phyloP scores from a whole-genome alignment of 2,113 vertebrate species.

The Zootoca vivipara region DNA sequence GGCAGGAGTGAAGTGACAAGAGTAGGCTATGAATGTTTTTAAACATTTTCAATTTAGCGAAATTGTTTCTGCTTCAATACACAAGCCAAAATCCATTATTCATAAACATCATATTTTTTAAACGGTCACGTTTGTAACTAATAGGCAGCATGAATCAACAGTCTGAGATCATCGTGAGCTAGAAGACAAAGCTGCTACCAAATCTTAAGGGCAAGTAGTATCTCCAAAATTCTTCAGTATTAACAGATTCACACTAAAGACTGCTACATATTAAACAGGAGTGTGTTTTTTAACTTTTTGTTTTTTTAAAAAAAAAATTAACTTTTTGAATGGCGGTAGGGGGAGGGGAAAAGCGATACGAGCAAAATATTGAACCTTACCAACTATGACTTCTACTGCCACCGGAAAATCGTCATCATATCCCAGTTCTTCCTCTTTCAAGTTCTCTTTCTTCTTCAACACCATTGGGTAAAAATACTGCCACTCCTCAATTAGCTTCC shows the following conservation, averaged over 20 bases:
- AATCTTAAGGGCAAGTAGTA: slow-evolving; percentile 70
- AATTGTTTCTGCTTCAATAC: neutral
- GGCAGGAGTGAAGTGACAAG: neutral
- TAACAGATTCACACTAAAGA: slow-evolving; percentile 68
- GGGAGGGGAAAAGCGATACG: slow-evolving; percentile 54
- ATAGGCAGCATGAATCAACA: slow-evolving; percentile 44
- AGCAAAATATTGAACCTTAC: slow-evolving; percentile 78
- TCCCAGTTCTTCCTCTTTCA: slow-evolving; percentile 78
- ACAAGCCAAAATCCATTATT: neutral
- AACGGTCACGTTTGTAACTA: slow-evolving; percentile 15
- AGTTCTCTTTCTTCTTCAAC: slow-evolving; percentile 83
- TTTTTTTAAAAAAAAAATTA: slow-evolving; percentile 25
- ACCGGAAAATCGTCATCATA: slow-evolving; percentile 89
- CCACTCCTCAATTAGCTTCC: slow-evolving; percentile 97
- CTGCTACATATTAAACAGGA: slow-evolving; percentile 66
- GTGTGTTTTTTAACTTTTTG: slow-evolving; percentile 31
- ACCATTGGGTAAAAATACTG: slow-evolving; percentile 98
- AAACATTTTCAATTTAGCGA: slow-evolving; percentile 7
- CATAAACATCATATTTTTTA: neutral
- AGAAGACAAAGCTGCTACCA: slow-evolving; percentile 61
- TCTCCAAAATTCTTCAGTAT: slow-evolving; percentile 55
- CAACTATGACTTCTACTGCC: slow-evolving; percentile 96
- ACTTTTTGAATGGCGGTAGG: neutral
- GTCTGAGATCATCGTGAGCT: slow-evolving; percentile 57
- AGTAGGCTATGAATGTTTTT: neutral